Conservation (phyloP, 2,113 vertebrate species). For the Corythoichthys intestinalis region DNA sequence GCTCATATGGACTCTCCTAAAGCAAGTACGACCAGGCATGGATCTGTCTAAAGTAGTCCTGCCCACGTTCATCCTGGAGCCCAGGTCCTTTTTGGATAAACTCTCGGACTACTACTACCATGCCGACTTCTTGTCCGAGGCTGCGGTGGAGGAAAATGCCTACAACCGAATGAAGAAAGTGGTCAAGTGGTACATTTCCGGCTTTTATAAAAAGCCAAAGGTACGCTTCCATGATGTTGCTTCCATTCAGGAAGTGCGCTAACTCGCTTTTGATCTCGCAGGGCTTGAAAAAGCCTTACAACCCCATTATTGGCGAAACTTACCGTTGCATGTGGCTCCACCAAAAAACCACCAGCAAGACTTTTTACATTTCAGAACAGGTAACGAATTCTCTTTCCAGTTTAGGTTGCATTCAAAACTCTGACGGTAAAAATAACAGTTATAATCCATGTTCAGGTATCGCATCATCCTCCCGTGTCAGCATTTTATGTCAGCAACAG, state of each 20-base stretch:
- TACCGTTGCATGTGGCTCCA: slow-evolving; percentile 97
- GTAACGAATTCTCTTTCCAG: slow-evolving; percentile 55
- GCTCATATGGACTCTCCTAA: slow-evolving; percentile 96
- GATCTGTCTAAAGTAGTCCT: slow-evolving; percentile 97
- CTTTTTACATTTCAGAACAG: slow-evolving; percentile 97
- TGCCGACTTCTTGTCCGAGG: slow-evolving; percentile 92
- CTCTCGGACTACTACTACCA: slow-evolving; percentile 99
- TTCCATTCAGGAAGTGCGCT: not conserved
- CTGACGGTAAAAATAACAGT: not conserved
- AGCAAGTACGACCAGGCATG: slow-evolving; percentile 97
- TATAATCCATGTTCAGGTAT: slow-evolving; percentile 75
- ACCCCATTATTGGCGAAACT: slow-evolving; percentile 96
- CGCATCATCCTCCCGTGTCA: slow-evolving; percentile 96
- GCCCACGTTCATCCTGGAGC: slow-evolving; percentile 97
- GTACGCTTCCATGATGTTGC: slow-evolving; percentile 51
- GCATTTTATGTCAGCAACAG: slow-evolving; percentile 98
- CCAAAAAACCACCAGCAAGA: slow-evolving; percentile 92
- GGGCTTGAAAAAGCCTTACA: slow-evolving; percentile 98
- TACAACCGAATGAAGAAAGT: slow-evolving; percentile 96
- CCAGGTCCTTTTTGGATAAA: slow-evolving; percentile 95
- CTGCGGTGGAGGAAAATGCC: slow-evolving; percentile 94
- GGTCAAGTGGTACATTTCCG: slow-evolving; percentile 98
- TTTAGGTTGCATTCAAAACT: not conserved
- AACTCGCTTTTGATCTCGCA: slow-evolving; percentile 38
- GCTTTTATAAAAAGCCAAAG: slow-evolving; percentile 99